Base-by-base conservation (phyloP, 2,113 vertebrate genomes). In the Chaetura pelagica region DNA sequence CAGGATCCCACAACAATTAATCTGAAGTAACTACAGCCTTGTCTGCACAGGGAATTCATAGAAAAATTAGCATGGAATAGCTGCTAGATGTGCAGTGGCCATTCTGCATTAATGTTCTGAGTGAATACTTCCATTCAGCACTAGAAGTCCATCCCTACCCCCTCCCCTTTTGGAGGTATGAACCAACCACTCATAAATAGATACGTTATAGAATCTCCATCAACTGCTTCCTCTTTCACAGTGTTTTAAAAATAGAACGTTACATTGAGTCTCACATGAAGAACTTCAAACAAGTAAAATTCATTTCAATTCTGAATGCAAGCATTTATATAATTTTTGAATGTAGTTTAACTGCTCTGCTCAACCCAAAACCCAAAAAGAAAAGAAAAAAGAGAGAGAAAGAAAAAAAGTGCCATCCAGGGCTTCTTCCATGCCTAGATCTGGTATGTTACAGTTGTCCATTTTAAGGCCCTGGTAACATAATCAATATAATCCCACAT, bases 111-210 rank as follows among this genome's bases (percentile, higher is more conserved):
- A 71, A 81, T 77, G 77, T 90, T 80, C 85, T 71, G 54, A 75
- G 64, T 96, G 91, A 95, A 95, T 93, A 90, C 94, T 74, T 85
- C 86, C 71, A 92, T 94, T 94, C 95, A 96, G 83, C 46, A 81
- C 30, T 12, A 63, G 58, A 88, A 57, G 86, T 42, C 30, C 7
- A 6, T 15, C 22, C 14, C 58, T 2, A 54, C 14, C 21, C 8
- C 14, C 29, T 0, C 11, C 3, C n/a, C 27, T 44, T 75, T 34
- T 49, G 76, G 78, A 90, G 46, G 78, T 66, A 55, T 48, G 63
- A 94, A 73, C 72, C 51, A 73, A 52, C 58, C 88, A 48, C 66
- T 95, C 79, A 57, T 57, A 68, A 34, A 86, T 85, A 90, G 66
- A 72, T 52, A 84, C 0, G 0, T 79, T 94, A 69, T 16, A 69